phyloP scores from a whole-genome alignment of 64 coral and sea anemone genomes.

The Montipora cactus region DNA sequence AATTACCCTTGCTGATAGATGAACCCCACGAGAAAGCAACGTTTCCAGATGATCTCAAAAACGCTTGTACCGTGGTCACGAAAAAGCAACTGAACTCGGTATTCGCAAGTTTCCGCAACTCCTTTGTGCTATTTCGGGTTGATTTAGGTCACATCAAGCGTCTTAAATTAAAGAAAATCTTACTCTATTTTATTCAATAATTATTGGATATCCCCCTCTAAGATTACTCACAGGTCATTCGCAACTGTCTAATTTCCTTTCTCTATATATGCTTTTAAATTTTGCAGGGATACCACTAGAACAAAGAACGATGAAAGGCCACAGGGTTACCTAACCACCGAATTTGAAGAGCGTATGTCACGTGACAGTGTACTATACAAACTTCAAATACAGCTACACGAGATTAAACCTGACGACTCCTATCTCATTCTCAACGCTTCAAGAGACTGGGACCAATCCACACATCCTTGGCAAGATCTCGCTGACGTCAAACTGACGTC shows the following conservation, averaged over 20 bases:
- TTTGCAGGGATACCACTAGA: slow-evolving; percentile 2
- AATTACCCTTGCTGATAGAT: too few relatives aligned
- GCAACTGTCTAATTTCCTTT: not conserved
- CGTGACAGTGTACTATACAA: slow-evolving; percentile 45
- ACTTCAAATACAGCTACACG: slow-evolving; percentile 79
- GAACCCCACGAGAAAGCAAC: too few relatives aligned
- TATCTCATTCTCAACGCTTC: slow-evolving; percentile 67
- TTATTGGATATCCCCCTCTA: not conserved
- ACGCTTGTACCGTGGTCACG: too few relatives aligned
- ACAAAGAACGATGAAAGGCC: slow-evolving; percentile 12
- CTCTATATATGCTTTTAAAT: not conserved
- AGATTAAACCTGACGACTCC: slow-evolving; percentile 59
- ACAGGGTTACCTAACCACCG: slow-evolving; percentile 23
- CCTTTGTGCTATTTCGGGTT: too few relatives aligned
- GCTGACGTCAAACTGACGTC: slow-evolving; percentile 67
- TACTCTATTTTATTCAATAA: too few relatives aligned
- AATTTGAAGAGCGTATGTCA: slow-evolving; percentile 52
- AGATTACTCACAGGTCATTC: not conserved
- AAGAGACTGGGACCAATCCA: slow-evolving; percentile 68
- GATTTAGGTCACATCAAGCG: too few relatives aligned
- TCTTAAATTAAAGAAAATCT: too few relatives aligned
- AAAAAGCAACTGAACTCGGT: too few relatives aligned
- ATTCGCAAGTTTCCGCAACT: too few relatives aligned
- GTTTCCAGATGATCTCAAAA: too few relatives aligned
- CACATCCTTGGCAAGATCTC: slow-evolving; percentile 82